phyloP scores from a whole-genome alignment of 2,888 invertebrate genomes.

The Incurvaria masculella region DNA sequence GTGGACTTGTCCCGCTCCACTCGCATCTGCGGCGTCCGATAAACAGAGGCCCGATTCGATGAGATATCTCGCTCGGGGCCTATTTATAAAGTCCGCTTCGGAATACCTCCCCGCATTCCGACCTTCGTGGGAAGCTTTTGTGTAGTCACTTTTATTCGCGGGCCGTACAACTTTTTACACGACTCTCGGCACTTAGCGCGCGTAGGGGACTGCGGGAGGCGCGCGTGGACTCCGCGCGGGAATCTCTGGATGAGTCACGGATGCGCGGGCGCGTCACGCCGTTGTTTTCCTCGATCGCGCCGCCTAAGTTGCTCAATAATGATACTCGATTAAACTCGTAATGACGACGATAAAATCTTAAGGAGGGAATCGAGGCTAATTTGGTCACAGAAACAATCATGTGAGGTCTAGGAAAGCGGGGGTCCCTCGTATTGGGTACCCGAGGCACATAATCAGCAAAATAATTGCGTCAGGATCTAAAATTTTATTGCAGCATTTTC shows the following conservation, averaged over 20 bases:
- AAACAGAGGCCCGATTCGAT: slow-evolving; percentile 18
- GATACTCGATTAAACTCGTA: too few species aligned
- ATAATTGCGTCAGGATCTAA: too few species aligned
- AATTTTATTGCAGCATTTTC: too few species aligned
- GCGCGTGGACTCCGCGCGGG: not conserved
- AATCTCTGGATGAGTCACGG: not conserved
- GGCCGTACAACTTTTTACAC: slow-evolving; percentile 55
- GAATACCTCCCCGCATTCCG: slow-evolving; percentile 28
- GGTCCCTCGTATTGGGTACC: too few species aligned
- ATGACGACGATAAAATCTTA: too few species aligned
- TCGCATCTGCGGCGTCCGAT: slow-evolving; percentile 16
- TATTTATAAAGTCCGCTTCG: slow-evolving; percentile 36
- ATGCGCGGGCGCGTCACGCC: not conserved
- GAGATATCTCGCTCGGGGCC: slow-evolving; percentile 17
- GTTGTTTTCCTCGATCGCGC: not conserved
- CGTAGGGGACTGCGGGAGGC: slow-evolving; percentile 45
- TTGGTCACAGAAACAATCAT: too few species aligned
- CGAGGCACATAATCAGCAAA: too few species aligned
- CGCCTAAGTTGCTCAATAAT: too few species aligned
- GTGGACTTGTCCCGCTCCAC: slow-evolving; percentile 13
- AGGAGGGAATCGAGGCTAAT: too few species aligned
- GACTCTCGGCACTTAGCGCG: slow-evolving; percentile 55
- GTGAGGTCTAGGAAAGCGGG: too few species aligned
- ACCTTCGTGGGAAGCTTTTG: slow-evolving; percentile 20
- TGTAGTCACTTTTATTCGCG: slow-evolving; percentile 26